Evolutionary conservation across 2,113 vertebrate genomes (phyloP), one percentile per base, ranked within the genome.

Genomic region (Hydrolagus affinis): DNA sequence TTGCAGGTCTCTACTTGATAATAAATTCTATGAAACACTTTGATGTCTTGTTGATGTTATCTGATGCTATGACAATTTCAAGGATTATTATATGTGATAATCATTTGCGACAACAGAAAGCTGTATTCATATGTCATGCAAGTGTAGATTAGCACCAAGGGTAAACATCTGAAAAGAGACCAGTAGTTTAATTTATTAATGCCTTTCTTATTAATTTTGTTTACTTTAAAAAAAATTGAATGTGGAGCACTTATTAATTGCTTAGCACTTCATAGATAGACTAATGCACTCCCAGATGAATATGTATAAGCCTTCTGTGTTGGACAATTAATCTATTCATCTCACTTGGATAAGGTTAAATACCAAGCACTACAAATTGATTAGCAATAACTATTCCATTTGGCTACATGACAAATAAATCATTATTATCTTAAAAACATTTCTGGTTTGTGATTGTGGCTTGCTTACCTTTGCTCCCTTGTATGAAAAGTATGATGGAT

Each of bases 331-430:
- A 83, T 83, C 78, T 83, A 83, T 83, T 83, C 78, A 83, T 83
- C 78, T 83, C 78, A 66, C n/a, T 64, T 28, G 17, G 14, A 66
- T 59, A 64, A 28, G 28, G 60, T 25, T 66, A 62, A 62, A 83
- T 66, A 83, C 66, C 66, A 83, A 83, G 78, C 78, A 83, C 60
- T 62, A 68, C 60, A 32, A 83, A 83, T 64, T 83, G 78, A 83
- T 83, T 83, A 83, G 25, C 62, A 32, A 60, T 83, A 83, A 83
- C 64, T 68, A 64, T 83, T 83, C 78, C 66, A 83, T 83, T 83
- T 83, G 21, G n/a, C 6, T 83, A 60, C 66, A 28, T 83, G 78
- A 83, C 78, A 83, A 83, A 83, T 83, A 60, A 83, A 83, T 83
- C 66, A 83, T 64, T 23, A 66, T 32, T 64, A 14, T n/a, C 32